phyloP scores from a whole-genome alignment of 2,888 invertebrate genomes.

The Apotomis betuletana region DNA sequence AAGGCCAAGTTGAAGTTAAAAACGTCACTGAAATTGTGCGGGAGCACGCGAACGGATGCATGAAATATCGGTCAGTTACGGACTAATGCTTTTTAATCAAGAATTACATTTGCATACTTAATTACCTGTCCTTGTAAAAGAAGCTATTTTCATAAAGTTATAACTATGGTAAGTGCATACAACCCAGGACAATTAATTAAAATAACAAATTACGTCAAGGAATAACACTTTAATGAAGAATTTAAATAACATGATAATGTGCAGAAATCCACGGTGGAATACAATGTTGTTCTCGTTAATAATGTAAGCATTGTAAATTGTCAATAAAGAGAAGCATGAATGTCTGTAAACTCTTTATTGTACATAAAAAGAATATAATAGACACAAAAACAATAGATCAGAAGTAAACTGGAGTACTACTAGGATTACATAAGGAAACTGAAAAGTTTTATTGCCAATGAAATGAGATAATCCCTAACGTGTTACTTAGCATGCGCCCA shows the following conservation, averaged over 20 bases:
- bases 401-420: not conserved
- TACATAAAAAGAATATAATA: too few relatives aligned
- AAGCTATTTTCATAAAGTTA: too few relatives aligned
- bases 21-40: slow-evolving; percentile 29
- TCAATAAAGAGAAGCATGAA: too few relatives aligned
- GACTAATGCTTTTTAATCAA: slow-evolving; percentile 23
- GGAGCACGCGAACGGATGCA: slow-evolving; percentile 32
- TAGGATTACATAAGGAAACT: not conserved
- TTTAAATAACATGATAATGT: too few relatives aligned
- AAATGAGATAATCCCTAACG: slow-evolving; percentile 14
- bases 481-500: slow-evolving; percentile 22
- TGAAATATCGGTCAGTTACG: slow-evolving; percentile 28
- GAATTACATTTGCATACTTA: slow-evolving; percentile 16
- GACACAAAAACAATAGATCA: too few relatives aligned
- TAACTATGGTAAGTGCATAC: too few relatives aligned
- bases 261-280: too few relatives aligned
- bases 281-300: too few relatives aligned
- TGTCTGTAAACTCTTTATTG: too few relatives aligned
- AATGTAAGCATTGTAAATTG: too few relatives aligned
- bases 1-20: slow-evolving; percentile 35
- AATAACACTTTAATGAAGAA: too few relatives aligned
- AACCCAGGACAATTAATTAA: not conserved
- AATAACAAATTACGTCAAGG: not conserved
- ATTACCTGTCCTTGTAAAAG: not conserved
- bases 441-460: slow-evolving; percentile 8